Base-by-base conservation (phyloP, 64 coral and sea anemone genomes). In the Montipora foliosa region DNA sequence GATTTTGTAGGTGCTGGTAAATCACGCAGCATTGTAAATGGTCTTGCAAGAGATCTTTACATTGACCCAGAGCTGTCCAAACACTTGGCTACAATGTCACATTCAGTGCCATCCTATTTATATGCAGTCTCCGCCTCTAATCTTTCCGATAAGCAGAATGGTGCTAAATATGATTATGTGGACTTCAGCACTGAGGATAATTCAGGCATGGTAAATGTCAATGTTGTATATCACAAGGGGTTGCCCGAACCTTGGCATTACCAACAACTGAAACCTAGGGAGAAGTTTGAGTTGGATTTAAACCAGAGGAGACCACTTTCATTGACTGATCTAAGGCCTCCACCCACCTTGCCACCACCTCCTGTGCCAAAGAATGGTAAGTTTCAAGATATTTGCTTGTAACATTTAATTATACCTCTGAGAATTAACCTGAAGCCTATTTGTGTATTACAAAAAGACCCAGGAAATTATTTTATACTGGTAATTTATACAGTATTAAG, bases 341-440 rank as follows among this genome's bases (percentile, higher is more conserved):
- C 92, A 14, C 93, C 94, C 15, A 80, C 67, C 3, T 92, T 20
- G 51, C 85, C 77, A 45, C 94, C 89, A 46, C 93, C 89, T 0
- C 78, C 84, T 2, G 74, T 94, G 5, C 96, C 96, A 51, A 89
- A 74, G 66, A 70, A 87, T 79, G 86, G 96, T 98, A 92, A 73
- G 79, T 15, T 6, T 64, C 9, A 64, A 64, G 14, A 64, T 64
- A 64, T 57, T 57, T 57, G 6, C 6, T 6, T 0, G 53, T 6
- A 57, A 57, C 53, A 57, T 57, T 57, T 37, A 1, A 37, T 37
- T 37, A 37, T 37, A 37, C 37, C 37, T 37, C 37, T 37, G 37
- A 37, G 37, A 37, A 37, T 37, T 37, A 37, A 37, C 37, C 37
- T 37, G 37, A 0, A 37, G 2, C 37, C 37, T 37, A 0, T 37